A percentile compares a stretch with the other conserved stretches of the same genome.
Evolutionary conservation across 2,113 vertebrate genomes (phyloP).

Genomic region (Sorex fumeus): DNA sequence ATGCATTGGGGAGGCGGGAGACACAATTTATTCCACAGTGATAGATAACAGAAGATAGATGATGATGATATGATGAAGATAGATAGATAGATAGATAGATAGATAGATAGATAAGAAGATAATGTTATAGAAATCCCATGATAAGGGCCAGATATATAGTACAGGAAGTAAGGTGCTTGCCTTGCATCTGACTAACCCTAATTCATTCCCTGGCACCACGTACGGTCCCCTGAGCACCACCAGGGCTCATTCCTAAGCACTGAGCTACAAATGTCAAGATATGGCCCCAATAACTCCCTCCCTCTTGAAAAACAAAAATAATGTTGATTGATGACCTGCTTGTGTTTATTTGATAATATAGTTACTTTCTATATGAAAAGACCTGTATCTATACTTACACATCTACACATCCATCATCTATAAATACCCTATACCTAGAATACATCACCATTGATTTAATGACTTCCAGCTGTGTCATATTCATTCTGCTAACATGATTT

Average conservation of each 20-base stretch:
- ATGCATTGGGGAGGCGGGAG: not conserved
- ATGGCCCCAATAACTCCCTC: too few species aligned
- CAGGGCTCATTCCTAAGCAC: too few species aligned
- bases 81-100: not conserved
- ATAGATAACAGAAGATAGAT: not conserved
- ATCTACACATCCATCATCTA: not conserved
- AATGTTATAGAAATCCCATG: too few species aligned
- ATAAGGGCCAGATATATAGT: too few species aligned
- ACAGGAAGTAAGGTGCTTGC: too few species aligned
- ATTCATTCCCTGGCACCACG: too few species aligned
- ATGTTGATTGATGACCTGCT: not conserved
- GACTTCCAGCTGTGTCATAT: not conserved
- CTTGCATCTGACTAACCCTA: too few species aligned
- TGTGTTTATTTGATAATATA: not conserved
- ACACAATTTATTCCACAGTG: not conserved
- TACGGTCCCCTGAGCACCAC: too few species aligned
- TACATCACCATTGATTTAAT: not conserved
- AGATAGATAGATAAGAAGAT: not conserved
- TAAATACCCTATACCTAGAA: too few species aligned
- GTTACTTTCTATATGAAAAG: not conserved
- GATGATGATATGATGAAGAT: not conserved
- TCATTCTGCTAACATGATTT: not conserved
- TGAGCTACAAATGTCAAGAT: too few species aligned
- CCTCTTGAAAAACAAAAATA: too few species aligned
- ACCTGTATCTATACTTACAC: too few species aligned